Conservation (phyloP, 1,140 invertebrate genomes). For the Eurosta solidaginis region DNA sequence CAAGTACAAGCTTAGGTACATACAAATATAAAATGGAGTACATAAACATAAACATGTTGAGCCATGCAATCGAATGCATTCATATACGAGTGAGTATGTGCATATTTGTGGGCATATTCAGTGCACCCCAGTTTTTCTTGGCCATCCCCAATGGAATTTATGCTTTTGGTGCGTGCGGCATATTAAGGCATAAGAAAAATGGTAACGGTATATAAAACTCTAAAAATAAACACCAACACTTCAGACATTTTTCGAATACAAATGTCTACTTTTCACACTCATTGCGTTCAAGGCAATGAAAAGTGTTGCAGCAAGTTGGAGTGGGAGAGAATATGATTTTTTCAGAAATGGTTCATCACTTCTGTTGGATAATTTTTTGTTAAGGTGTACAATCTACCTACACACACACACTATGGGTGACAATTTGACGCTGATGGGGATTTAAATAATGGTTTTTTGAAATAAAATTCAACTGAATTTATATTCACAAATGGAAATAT, state of each 20-base stretch:
- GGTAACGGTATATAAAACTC: background rate
- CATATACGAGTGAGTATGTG: no score
- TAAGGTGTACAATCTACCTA: background rate
- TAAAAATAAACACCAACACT: slow-evolving; percentile 15
- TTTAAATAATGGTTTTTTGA: background rate
- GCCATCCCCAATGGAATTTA: slow-evolving; percentile 26
- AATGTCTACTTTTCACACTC: background rate
- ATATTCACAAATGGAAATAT: no score
- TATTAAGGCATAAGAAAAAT: background rate
- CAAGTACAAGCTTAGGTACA: background rate
- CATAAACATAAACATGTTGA: background rate
- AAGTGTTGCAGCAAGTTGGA: background rate
- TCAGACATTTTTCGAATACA: background rate
- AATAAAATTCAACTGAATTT: background rate
- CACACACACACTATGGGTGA: background rate
- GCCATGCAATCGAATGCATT: slow-evolving; percentile 12
- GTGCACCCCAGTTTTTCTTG: slow-evolving; percentile 7
- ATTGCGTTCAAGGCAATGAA: background rate
- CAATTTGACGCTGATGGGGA: background rate
- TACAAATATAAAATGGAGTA: background rate
- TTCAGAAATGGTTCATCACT: background rate
- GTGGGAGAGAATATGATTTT: background rate
- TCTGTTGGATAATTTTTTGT: background rate
- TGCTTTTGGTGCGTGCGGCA: slow-evolving; percentile 16
- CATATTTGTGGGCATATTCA: background rate